phyloP scores from a whole-genome alignment of 2,113 vertebrate species.

The Leucosticte australis region DNA sequence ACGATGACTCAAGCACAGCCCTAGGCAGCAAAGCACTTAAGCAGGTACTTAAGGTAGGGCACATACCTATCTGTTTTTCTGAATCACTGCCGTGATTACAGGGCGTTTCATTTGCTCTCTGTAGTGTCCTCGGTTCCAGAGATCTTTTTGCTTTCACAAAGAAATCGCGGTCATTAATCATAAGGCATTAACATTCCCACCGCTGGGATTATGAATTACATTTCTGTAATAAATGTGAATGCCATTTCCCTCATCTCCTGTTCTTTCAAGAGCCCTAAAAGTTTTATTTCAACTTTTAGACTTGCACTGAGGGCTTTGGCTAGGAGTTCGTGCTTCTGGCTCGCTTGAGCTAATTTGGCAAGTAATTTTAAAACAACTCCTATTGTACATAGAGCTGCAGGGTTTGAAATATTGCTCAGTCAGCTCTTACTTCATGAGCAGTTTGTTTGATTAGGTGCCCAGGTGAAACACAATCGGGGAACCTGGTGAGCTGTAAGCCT shows the following conservation, averaged over 20 bases:
- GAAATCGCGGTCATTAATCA: neutral
- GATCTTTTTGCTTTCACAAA: constrained; percentile 3
- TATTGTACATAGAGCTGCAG: neutral
- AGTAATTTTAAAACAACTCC: constrained; percentile 46
- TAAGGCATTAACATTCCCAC: neutral
- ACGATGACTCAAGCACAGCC: neutral
- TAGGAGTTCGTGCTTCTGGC: constrained; percentile 33
- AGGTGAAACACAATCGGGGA: constrained; percentile 13
- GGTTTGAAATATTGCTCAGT: constrained; percentile 37
- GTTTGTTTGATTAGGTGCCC: constrained; percentile 36
- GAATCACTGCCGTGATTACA: neutral
- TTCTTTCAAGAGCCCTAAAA: constrained; percentile 20
- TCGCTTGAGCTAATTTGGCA: constrained; percentile 27
- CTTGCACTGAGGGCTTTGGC: constrained; percentile 28
- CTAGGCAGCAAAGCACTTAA: neutral
- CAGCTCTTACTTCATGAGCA: constrained; percentile 33
- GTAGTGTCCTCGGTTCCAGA: neutral
- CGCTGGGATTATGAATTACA: neutral
- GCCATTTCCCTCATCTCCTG: constrained; percentile 10
- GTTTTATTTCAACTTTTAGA: constrained; percentile 40
- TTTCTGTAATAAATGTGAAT: constrained; percentile 36
- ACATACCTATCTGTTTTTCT: neutral
- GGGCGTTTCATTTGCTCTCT: neutral
- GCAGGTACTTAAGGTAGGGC: neutral
- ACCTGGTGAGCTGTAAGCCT: constrained; percentile 27